Evolutionary conservation across 1,140 invertebrate genomes (phyloP).

Genomic region (Oreohelix idahoensis): DNA sequence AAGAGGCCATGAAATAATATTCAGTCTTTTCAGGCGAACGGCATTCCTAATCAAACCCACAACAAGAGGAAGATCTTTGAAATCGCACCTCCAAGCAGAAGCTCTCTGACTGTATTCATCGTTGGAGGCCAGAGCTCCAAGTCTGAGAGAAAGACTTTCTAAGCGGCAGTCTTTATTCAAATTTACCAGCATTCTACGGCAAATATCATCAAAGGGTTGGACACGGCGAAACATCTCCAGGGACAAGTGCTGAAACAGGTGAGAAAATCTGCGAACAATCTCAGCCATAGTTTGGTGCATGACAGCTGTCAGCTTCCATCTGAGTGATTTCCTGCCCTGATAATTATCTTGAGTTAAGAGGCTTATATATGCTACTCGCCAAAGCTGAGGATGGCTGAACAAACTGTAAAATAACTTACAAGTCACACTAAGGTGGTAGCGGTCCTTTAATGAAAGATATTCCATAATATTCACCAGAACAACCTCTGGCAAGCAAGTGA

Average conservation of each 20-base stretch:
- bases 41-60: slow-evolving; percentile 3
- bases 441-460: slow-evolving; percentile 14
- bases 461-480: slow-evolving; percentile 24
- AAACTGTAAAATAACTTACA: slow-evolving; percentile 19
- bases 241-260: slow-evolving; percentile 23
- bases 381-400: slow-evolving; percentile 25
- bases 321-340: not conserved
- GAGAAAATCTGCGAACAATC: slow-evolving; percentile 9
- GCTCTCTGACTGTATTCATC: not conserved
- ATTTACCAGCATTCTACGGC: not conserved
- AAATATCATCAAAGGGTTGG: slow-evolving; percentile 1
- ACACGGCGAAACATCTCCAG: slow-evolving; percentile 2
- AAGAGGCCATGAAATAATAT: slow-evolving; percentile 30
- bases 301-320: not conserved
- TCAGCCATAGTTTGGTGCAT: slow-evolving; percentile 10
- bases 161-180: slow-evolving; percentile 16
- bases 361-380: slow-evolving; percentile 13
- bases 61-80: slow-evolving; percentile 10
- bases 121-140: slow-evolving; percentile 1
- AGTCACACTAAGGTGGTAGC: slow-evolving; percentile 28
- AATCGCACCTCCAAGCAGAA: not conserved
- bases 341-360: not conserved
- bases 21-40: slow-evolving; percentile 12
- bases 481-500: slow-evolving; percentile 20
- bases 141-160: slow-evolving; percentile 19